Evolutionary conservation across 2,113 vertebrate genomes (phyloP).

Genomic region (Mastomys natalensis): DNA sequence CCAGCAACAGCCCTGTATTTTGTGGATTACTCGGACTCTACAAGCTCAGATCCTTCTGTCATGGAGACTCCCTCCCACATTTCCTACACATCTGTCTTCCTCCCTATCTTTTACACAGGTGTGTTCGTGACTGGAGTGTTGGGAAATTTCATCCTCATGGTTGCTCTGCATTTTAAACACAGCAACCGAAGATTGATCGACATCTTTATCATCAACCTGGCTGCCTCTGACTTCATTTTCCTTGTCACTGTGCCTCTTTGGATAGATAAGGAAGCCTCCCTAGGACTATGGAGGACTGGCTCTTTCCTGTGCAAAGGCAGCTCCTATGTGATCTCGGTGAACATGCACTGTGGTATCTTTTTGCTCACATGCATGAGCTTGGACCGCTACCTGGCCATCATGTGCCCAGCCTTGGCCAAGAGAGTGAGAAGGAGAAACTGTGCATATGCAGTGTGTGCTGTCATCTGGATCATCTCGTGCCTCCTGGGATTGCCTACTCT

Average conservation of each 20-base stretch:
- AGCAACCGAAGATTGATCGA: conserved; percentile 84
- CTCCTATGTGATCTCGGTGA: conserved; percentile 88
- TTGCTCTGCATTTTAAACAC: conserved; percentile 80
- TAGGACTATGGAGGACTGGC: conserved; percentile 85
- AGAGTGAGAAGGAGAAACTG: conserved; percentile 82
- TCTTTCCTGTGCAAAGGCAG: conserved; percentile 87
- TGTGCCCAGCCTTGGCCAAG: conserved; percentile 73
- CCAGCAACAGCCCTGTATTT: conserved; percentile 69
- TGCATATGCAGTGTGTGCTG: conserved; percentile 74
- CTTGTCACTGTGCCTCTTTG: conserved; percentile 88
- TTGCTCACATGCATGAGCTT: conserved; percentile 88
- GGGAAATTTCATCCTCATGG: conserved; percentile 86
- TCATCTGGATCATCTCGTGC: conserved; percentile 86
- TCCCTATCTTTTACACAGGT: conserved; percentile 82
- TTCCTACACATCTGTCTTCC: conserved; percentile 74
- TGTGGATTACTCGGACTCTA: conserved; percentile 57
- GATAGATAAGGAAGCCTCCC: conserved; percentile 84
- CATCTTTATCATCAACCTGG: conserved; percentile 88
- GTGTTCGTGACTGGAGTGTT: conserved; percentile 85
- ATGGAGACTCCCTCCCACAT: conserved; percentile 63
- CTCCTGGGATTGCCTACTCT: conserved; percentile 86
- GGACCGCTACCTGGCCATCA: conserved; percentile 88
- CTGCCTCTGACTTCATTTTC: conserved; percentile 88
- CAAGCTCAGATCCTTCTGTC: conserved; percentile 18
- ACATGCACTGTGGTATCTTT: conserved; percentile 89